A percentile compares a stretch with the other conserved stretches of the same genome.
phyloP scores from a whole-genome alignment of 2,888 invertebrate genomes.

The Ectobius pallidus region DNA sequence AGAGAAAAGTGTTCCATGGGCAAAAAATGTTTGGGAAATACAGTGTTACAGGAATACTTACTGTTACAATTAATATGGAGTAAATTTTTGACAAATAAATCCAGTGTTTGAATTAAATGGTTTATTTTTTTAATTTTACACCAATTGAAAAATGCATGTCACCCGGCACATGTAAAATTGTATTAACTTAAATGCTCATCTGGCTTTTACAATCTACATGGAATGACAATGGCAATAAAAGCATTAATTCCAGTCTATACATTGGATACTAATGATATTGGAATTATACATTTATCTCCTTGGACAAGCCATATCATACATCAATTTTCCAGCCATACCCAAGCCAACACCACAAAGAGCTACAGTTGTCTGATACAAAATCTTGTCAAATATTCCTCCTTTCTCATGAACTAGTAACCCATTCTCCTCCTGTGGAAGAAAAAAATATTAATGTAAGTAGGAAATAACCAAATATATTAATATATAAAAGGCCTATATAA shows the following conservation, averaged over 20 bases:
- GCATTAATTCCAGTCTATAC: not conserved
- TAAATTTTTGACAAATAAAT: too few species aligned
- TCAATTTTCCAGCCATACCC: not conserved
- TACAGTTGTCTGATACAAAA: constrained; percentile 52
- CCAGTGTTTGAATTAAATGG: too few species aligned
- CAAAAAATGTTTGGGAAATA: too few species aligned
- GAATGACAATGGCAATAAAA: not conserved
- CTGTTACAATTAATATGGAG: too few species aligned
- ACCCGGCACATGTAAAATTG: not conserved
- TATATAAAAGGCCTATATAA: too few species aligned
- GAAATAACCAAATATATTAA: too few species aligned
- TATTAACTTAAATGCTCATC: not conserved
- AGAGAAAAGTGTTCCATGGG: too few species aligned
- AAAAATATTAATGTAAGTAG: too few species aligned
- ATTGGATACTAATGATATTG: not conserved
- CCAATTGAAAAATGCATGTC: not conserved
- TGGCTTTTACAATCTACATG: not conserved
- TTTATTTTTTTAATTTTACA: not conserved
- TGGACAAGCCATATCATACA: constrained; percentile 4
- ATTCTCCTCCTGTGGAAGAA: constrained; percentile 61
- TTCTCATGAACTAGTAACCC: constrained; percentile 65
- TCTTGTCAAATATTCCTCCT: constrained; percentile 60
- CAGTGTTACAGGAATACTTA: too few species aligned
- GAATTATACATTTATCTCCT: not conserved
- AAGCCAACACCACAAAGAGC: not conserved